These are phyloP conservation scores for Caenorhabditis uteleia DNA, from an alignment of 2,888 invertebrate genomes.

Conservation along the genomic window DNA sequence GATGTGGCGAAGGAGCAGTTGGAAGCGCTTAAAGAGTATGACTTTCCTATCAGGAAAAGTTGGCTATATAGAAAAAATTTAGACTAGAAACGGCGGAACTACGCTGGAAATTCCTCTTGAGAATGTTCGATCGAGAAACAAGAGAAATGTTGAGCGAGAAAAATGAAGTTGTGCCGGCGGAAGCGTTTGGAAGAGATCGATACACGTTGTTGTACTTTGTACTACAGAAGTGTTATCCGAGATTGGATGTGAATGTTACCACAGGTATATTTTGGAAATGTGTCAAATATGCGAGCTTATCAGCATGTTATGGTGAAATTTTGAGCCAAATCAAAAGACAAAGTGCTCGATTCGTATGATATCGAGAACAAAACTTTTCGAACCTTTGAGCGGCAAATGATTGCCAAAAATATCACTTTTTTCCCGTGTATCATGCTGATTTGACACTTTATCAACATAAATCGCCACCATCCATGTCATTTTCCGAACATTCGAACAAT, in stretches of 20 bases:
- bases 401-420: no score
- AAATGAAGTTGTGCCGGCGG: constrained; percentile 8
- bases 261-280: constrained; percentile 78
- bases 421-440: no score
- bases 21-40: constrained; percentile 26
- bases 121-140: constrained; percentile 41
- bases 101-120: constrained; percentile 28
- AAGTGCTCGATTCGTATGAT: no score
- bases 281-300: no score
- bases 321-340: no score
- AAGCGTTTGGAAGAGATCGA: constrained; percentile 15
- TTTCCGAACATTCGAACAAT: no score
- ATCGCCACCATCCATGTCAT: no score
- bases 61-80: constrained; percentile 1
- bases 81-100: constrained; percentile 30
- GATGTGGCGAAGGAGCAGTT: constrained; percentile 11
- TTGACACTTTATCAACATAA: no score
- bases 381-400: no score
- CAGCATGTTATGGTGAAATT: not conserved
- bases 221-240: constrained; percentile 88
- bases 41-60: constrained; percentile 1
- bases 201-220: constrained; percentile 74
- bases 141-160: constrained; percentile 9
- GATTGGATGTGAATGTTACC: constrained; percentile 93
- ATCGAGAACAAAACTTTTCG: no score